phyloP scores from a whole-genome alignment of 2,113 vertebrate species.

The Sylvietta virens region DNA sequence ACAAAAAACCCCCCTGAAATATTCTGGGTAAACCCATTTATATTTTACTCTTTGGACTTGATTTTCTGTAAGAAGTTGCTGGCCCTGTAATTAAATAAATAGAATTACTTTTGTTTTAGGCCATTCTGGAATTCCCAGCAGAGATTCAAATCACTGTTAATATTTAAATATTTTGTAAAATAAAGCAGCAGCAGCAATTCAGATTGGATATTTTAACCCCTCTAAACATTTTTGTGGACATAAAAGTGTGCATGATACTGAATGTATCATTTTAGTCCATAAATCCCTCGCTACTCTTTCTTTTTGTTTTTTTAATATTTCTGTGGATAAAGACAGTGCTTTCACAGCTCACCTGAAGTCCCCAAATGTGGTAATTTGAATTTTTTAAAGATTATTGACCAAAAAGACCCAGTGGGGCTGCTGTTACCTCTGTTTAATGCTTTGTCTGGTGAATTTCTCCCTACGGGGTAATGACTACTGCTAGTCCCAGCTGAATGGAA shows the following conservation, averaged over 20 bases:
- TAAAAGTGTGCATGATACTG: background rate
- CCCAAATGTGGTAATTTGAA: background rate
- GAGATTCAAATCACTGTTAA: background rate
- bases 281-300: background rate
- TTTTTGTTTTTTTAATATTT: background rate
- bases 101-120: background rate
- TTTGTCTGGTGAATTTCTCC: background rate
- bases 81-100: background rate
- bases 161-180: background rate
- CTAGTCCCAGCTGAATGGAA: background rate
- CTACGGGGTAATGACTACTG: fast-evolving
- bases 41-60: background rate
- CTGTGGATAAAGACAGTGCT: background rate
- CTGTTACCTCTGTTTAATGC: background rate
- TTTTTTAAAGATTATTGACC: background rate
- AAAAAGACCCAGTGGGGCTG: background rate
- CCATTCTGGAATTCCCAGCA: background rate
- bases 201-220: background rate
- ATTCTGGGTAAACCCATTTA: background rate
- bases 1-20: background rate
- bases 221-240: background rate
- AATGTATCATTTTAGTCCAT: background rate
- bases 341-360: background rate
- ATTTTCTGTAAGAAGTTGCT: background rate
- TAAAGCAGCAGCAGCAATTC: background rate